A percentile compares a stretch with the other conserved stretches of the same genome.
Conservation (phyloP, 2,797 vertebrate species). For the Merluccius polli region DNA sequence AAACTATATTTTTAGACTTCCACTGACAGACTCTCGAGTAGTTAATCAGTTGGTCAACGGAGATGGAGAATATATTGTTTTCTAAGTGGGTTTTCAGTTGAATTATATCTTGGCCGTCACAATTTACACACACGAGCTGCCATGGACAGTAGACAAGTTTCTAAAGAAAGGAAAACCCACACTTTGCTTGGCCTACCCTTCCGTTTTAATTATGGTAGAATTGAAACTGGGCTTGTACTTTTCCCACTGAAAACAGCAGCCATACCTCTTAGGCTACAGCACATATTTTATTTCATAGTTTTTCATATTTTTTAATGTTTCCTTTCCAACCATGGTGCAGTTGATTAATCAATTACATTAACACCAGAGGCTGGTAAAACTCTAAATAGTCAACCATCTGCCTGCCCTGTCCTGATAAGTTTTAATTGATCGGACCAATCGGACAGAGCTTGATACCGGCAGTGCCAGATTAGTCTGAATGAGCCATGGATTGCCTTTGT, state of each 20-base stretch:
- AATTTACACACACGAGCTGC: slow-evolving; percentile 38
- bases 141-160: slow-evolving; percentile 28
- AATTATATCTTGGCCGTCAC: slow-evolving; percentile 39
- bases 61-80: slow-evolving; percentile 42
- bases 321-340: slow-evolving; percentile 50
- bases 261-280: slow-evolving; percentile 26
- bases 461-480: slow-evolving; percentile 49
- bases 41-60: slow-evolving; percentile 17
- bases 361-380: slow-evolving; percentile 48
- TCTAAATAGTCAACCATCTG: slow-evolving; percentile 25
- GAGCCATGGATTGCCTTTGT: slow-evolving; percentile 51
- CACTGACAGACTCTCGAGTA: slow-evolving; percentile 16
- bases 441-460: slow-evolving; percentile 46
- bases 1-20: slow-evolving; percentile 17
- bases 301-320: slow-evolving; percentile 42
- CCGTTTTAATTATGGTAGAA: slow-evolving; percentile 44
- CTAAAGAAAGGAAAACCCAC: slow-evolving; percentile 29
- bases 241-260: slow-evolving; percentile 25
- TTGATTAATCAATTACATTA: slow-evolving; percentile 58
- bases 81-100: slow-evolving; percentile 34
- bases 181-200: slow-evolving; percentile 21
- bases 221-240: slow-evolving; percentile 20
- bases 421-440: slow-evolving; percentile 60
- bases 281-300: slow-evolving; percentile 18
- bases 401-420: slow-evolving; percentile 50